phyloP scores from a whole-genome alignment of 2,888 invertebrate genomes.

The Chrysolina americana region DNA sequence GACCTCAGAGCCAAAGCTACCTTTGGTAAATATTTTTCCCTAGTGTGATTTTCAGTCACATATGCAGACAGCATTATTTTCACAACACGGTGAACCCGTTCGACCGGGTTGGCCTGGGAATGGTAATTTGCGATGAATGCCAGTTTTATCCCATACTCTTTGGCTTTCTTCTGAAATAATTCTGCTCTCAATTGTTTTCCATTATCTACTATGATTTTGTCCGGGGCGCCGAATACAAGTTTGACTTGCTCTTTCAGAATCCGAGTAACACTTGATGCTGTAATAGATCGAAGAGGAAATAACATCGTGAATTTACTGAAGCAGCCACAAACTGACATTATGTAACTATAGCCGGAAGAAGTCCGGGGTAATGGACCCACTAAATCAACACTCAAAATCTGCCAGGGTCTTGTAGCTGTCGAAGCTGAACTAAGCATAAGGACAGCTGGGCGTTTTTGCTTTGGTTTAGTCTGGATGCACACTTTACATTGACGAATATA shows the following conservation, averaged over 20 bases:
- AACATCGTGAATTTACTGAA: conserved; percentile 30
- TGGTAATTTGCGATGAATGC: not conserved
- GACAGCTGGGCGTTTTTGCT: too few species aligned
- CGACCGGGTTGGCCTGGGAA: not conserved
- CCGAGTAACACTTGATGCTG: too few species aligned
- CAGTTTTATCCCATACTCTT: not conserved
- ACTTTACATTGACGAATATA: conserved; percentile 20
- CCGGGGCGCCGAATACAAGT: conserved; percentile 23
- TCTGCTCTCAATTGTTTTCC: not conserved
- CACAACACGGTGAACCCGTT: not conserved
- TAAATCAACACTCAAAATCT: conserved; percentile 43
- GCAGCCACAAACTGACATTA: too few species aligned
- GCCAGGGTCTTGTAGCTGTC: conserved; percentile 35
- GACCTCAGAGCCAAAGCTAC: not conserved
- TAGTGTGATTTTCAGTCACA: not conserved
- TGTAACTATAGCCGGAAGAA: too few species aligned
- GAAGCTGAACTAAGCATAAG: not conserved
- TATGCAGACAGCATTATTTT: not conserved
- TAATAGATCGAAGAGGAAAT: conserved; percentile 22
- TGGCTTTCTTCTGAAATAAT: not conserved
- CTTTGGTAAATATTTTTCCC: not conserved
- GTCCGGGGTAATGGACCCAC: conserved; percentile 29
- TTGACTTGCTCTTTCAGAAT: conserved; percentile 23
- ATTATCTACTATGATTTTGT: conserved; percentile 25
- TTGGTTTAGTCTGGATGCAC: too few species aligned